phyloP scores from a whole-genome alignment of 2,888 invertebrate genomes.

The Tholera decimalis region DNA sequence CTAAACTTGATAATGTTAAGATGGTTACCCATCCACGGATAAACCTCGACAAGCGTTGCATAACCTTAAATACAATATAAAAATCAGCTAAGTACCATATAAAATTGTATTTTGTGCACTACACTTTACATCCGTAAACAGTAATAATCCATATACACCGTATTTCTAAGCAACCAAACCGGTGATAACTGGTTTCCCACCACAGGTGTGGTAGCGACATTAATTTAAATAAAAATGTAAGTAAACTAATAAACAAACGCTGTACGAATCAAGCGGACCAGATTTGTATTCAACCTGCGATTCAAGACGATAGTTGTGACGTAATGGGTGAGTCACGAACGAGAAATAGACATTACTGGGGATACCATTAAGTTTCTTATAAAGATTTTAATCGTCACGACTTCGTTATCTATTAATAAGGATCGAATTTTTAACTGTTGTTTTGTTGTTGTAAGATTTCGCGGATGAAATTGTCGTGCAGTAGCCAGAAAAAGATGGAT shows the following conservation, averaged over 20 bases:
- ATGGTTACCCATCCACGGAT: too few species aligned
- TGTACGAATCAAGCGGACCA: constrained; percentile 28
- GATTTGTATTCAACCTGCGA: constrained; percentile 62
- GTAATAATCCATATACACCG: neutral
- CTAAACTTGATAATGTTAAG: too few species aligned
- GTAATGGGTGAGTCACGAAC: constrained; percentile 74
- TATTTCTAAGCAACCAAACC: constrained; percentile 14
- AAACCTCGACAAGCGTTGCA: too few species aligned
- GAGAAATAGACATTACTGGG: constrained; percentile 70
- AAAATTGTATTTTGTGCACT: neutral
- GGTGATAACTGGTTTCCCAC: constrained; percentile 3
- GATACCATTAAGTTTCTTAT: constrained; percentile 63
- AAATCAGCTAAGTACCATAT: too few species aligned
- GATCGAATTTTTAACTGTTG: constrained; percentile 39
- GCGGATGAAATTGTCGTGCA: neutral
- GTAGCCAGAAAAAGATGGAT: neutral
- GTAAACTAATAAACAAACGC: constrained; percentile 48
- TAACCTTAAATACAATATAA: too few species aligned
- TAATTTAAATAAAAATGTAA: constrained; percentile 45
- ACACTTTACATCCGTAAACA: constrained; percentile 26
- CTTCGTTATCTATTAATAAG: constrained; percentile 48
- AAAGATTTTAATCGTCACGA: constrained; percentile 59
- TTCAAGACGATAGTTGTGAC: constrained; percentile 67
- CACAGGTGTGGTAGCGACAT: constrained; percentile 39
- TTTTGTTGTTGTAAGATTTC: neutral